These are phyloP conservation scores for Anguilla japonica DNA, from an alignment of 2,113 vertebrate genomes.

Conservation along the genomic window DNA sequence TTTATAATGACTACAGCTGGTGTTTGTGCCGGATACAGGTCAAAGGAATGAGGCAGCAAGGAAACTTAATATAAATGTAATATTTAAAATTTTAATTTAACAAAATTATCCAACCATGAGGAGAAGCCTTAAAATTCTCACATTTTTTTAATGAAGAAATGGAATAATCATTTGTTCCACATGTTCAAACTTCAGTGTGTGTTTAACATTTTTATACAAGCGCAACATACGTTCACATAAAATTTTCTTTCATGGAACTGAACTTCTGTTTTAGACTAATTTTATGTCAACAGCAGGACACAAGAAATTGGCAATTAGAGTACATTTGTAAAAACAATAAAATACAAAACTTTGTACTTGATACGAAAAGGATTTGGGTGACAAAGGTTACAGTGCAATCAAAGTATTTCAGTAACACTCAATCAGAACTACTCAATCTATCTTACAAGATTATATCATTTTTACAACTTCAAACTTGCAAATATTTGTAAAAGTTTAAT, in stretches of 20 bases:
- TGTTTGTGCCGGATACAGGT: too few species aligned
- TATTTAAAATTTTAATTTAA: neutral
- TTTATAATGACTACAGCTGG: too few species aligned
- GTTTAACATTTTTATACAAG: neutral
- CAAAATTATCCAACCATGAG: neutral
- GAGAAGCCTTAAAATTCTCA: neutral
- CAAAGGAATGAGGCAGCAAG: too few species aligned
- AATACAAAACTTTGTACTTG: neutral
- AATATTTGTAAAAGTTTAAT: neutral
- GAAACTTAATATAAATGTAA: too few species aligned
- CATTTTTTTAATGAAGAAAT: neutral
- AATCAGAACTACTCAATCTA: neutral
- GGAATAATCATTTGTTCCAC: neutral
- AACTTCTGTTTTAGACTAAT: neutral
- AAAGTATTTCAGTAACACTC: neutral
- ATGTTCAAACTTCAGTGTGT: neutral
- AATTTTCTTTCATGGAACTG: neutral
- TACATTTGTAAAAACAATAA: slow-evolving; percentile 1
- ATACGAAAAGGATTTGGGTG: neutral
- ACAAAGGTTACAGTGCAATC: neutral
- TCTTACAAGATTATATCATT: neutral
- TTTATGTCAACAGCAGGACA: neutral
- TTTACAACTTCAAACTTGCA: slow-evolving; percentile 3
- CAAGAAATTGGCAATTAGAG: neutral
- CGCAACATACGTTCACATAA: neutral